phyloP scores from a whole-genome alignment of 2,888 invertebrate species.

The Tillus elongatus region DNA sequence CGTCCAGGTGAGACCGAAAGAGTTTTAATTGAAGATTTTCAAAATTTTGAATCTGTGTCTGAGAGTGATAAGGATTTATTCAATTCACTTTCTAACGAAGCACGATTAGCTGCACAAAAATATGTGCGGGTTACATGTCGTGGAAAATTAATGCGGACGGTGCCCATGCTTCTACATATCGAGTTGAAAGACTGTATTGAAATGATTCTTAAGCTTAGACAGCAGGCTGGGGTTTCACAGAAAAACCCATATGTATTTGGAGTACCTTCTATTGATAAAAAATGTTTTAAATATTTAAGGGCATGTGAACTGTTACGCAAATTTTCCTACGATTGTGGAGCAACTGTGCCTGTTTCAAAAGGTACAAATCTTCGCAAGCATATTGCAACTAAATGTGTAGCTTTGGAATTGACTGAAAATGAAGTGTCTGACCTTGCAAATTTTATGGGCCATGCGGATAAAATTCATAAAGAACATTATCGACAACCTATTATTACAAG shows the following conservation, averaged over 20 bases:
- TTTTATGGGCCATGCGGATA: slow-evolving; percentile 26
- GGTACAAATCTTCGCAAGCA: slow-evolving; percentile 25
- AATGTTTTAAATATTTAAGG: slow-evolving; percentile 14
- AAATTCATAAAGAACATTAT: slow-evolving; percentile 24
- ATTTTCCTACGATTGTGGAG: slow-evolving; percentile 23
- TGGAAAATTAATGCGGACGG: slow-evolving; percentile 10
- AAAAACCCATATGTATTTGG: slow-evolving; percentile 10
- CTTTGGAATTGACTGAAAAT: slow-evolving; percentile 21
- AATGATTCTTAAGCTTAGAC: slow-evolving; percentile 7
- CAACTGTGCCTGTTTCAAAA: slow-evolving; percentile 20
- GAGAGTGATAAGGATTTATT: slow-evolving; percentile 8
- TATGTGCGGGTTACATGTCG: slow-evolving; percentile 10
- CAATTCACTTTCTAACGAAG: slow-evolving; percentile 5
- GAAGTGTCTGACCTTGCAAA: slow-evolving; percentile 23
- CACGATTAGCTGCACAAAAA: slow-evolving; percentile 6
- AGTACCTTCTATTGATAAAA: neutral
- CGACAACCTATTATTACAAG: slow-evolving; percentile 19
- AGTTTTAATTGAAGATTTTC: slow-evolving; percentile 9
- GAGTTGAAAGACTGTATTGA: slow-evolving; percentile 1
- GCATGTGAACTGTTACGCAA: slow-evolving; percentile 23
- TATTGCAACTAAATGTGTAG: slow-evolving; percentile 23
- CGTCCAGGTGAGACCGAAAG: slow-evolving; percentile 15
- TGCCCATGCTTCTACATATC: slow-evolving; percentile 10
- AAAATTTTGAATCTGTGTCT: slow-evolving; percentile 5
- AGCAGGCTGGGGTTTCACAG: slow-evolving; percentile 4